These are phyloP conservation scores for Brachypterus glaber DNA, from an alignment of 2,888 invertebrate species.

Conservation along the genomic window DNA sequence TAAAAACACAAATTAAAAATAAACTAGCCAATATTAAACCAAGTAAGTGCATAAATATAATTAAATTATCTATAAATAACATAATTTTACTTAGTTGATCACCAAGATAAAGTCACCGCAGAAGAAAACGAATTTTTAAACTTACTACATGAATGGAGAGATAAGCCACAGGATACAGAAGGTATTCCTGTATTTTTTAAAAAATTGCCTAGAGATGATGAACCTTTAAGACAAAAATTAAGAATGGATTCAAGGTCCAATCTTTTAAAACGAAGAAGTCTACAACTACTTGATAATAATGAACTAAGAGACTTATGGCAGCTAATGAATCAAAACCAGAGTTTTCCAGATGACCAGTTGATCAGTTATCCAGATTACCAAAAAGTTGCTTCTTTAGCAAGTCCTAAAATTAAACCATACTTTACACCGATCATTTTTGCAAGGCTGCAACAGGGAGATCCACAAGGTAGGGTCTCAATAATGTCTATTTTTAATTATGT, in stretches of 20 bases:
- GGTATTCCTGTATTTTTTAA: constrained; percentile 68
- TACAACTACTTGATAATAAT: constrained; percentile 75
- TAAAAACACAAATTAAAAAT: constrained; percentile 44
- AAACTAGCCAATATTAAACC: constrained; percentile 44
- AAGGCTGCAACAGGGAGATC: constrained; percentile 76
- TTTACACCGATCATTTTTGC: constrained; percentile 82
- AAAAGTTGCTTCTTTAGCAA: constrained; percentile 65
- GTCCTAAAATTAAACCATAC: constrained; percentile 50
- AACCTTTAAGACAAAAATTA: constrained; percentile 67
- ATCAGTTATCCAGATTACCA: constrained; percentile 80
- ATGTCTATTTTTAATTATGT: constrained; percentile 90
- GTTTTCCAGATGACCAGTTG: constrained; percentile 68
- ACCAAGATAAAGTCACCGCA: constrained; percentile 11
- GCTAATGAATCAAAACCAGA: constrained; percentile 71
- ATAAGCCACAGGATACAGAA: constrained; percentile 40
- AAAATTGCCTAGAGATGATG: constrained; percentile 67
- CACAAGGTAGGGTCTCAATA: constrained; percentile 78
- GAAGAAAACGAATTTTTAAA: constrained; percentile 33
- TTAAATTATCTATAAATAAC: background rate
- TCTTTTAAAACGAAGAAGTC: constrained; percentile 76
- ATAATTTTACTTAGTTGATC: background rate
- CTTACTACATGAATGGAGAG: constrained; percentile 27
- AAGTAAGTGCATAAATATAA: constrained; percentile 35
- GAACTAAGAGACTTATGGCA: constrained; percentile 78
- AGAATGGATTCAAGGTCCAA: constrained; percentile 82